A percentile compares a stretch with the other conserved stretches of the same genome.
Evolutionary conservation across 2,113 vertebrate species (phyloP).

Genomic region (Ciconia stormi): DNA sequence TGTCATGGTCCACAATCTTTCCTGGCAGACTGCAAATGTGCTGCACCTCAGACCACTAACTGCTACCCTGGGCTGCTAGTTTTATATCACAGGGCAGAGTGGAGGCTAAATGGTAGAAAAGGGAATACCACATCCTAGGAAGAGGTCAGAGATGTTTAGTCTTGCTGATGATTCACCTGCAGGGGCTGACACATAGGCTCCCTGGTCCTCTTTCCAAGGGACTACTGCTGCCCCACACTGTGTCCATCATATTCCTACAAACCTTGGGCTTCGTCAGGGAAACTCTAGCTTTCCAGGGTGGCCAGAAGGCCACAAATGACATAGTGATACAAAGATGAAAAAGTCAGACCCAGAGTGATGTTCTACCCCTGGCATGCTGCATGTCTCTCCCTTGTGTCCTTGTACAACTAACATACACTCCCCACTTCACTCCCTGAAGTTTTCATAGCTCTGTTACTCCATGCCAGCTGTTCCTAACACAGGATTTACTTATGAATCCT

Average conservation of each 20-base stretch:
- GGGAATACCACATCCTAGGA: not conserved
- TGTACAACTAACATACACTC: not conserved
- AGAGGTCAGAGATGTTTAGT: not conserved
- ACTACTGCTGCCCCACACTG: not conserved
- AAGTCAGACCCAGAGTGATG: not conserved
- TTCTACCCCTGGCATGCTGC: accelerated
- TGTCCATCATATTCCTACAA: not conserved
- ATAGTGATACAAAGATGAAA: not conserved
- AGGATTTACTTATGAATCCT: not conserved
- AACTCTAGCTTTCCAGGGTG: not conserved
- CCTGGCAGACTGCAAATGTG: not conserved
- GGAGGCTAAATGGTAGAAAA: not conserved
- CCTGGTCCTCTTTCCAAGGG: not conserved
- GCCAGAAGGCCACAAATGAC: not conserved
- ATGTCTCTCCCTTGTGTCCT: not conserved
- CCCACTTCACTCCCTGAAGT: not conserved
- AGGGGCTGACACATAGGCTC: not conserved
- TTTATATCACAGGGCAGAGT: not conserved
- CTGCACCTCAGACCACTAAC: not conserved
- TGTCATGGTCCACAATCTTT: not conserved
- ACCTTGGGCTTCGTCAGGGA: not conserved
- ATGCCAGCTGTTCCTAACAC: not conserved
- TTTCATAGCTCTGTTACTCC: not conserved
- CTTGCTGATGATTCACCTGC: not conserved
- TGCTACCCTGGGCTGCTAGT: not conserved